These are phyloP conservation scores for Sphaerophoria taeniata DNA, from an alignment of 2,888 invertebrate species.

Conservation along the genomic window DNA sequence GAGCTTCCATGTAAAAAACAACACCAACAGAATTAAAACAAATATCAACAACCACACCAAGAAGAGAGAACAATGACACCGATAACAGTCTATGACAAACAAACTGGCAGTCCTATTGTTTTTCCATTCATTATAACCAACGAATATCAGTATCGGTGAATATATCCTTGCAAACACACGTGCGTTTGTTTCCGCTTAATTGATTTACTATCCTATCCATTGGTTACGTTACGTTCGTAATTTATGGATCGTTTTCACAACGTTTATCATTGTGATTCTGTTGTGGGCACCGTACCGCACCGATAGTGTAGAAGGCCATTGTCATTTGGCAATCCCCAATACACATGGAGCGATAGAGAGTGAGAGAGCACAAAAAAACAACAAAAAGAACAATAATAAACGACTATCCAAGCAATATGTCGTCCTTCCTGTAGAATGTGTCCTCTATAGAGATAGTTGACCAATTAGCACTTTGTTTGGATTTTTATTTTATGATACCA, in stretches of 20 bases:
- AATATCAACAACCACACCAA: conserved; percentile 36
- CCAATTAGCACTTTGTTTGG: conserved; percentile 69
- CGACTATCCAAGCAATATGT: conserved; percentile 57
- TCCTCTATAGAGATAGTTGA: conserved; percentile 59
- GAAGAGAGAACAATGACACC: conserved; percentile 42
- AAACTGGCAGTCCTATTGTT: conserved; percentile 70
- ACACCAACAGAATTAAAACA: conserved; percentile 23
- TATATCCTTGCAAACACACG: conserved; percentile 14
- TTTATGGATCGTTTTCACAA: conserved; percentile 67
- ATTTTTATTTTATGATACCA: conserved; percentile 64
- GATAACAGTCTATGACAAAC: conserved; percentile 69
- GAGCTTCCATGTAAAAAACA: conserved; percentile 20
- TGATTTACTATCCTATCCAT: conserved; percentile 71
- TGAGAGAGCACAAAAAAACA: background rate
- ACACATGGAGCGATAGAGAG: too few relatives aligned
- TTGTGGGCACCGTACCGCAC: background rate
- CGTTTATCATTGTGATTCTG: conserved; percentile 43
- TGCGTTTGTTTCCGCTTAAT: conserved; percentile 55
- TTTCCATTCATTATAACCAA: background rate
- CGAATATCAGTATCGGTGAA: background rate
- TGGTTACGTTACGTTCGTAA: conserved; percentile 63
- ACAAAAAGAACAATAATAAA: conserved; percentile 6
- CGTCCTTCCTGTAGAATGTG: conserved; percentile 49
- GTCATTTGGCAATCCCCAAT: background rate
- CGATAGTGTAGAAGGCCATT: conserved; percentile 17